Percentiles rank a stretch among this genome's conserved stretches.
phyloP scores from a whole-genome alignment of 2,797 vertebrate species.

The Scyliorhinus canicula region DNA sequence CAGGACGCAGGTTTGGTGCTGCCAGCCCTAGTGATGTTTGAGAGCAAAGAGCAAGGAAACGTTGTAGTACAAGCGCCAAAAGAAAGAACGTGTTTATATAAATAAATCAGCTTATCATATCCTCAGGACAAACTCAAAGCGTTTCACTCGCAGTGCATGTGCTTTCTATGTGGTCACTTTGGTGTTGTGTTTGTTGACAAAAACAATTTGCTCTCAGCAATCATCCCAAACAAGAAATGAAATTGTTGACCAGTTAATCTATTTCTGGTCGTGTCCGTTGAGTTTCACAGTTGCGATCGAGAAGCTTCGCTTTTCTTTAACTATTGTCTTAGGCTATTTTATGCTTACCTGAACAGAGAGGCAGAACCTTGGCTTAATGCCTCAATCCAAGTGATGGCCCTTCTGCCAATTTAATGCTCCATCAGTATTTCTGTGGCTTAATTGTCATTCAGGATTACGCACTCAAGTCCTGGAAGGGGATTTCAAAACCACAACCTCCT shows the following conservation, averaged over 20 bases:
- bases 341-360: background rate
- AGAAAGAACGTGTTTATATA: background rate
- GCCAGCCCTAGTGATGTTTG: background rate
- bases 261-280: background rate
- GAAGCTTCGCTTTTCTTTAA: background rate
- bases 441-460: background rate
- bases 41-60: background rate
- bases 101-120: background rate
- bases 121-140: background rate
- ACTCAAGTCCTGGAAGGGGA: background rate
- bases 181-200: background rate
- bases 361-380: background rate
- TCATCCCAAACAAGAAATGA: background rate
- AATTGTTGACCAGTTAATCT: background rate
- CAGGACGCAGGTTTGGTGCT: background rate
- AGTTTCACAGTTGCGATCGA: background rate
- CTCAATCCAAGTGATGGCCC: background rate
- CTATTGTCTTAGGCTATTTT: background rate
- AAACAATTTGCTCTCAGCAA: background rate
- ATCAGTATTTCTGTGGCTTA: background rate
- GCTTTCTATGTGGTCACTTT: background rate
- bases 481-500: background rate
- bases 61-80: too few relatives aligned
- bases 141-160: background rate
- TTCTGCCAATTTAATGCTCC: background rate